These are phyloP conservation scores for Euclidia mi DNA, from an alignment of 2,888 invertebrate species.

Conservation along the genomic window DNA sequence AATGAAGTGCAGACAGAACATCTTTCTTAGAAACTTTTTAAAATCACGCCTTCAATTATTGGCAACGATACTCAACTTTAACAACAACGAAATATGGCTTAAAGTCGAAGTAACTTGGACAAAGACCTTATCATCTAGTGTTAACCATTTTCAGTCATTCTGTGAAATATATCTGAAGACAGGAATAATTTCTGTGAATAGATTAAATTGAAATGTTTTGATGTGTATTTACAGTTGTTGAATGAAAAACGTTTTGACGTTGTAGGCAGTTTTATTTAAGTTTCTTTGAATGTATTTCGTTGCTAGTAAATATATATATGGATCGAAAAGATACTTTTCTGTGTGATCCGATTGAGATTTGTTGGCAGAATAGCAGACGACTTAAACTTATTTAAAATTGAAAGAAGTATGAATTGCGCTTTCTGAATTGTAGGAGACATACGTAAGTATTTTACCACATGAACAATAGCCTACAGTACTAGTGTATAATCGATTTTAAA, in stretches of 20 bases:
- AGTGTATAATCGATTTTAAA: too few relatives aligned
- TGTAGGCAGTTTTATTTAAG: neutral
- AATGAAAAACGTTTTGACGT: conserved; percentile 29
- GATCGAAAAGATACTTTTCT: too few relatives aligned
- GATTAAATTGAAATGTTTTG: conserved; percentile 24
- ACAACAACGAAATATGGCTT: neutral
- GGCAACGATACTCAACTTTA: conserved; percentile 7
- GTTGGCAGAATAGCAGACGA: too few relatives aligned
- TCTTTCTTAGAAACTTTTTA: conserved; percentile 46
- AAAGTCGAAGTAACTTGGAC: conserved; percentile 3
- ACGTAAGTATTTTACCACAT: too few relatives aligned
- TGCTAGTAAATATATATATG: too few relatives aligned
- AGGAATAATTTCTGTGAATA: conserved; percentile 40
- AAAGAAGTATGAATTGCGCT: too few relatives aligned
- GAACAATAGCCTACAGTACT: too few relatives aligned
- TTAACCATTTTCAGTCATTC: conserved; percentile 40
- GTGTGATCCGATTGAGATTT: too few relatives aligned
- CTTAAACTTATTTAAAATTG: too few relatives aligned
- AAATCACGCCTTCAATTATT: neutral
- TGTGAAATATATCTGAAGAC: conserved; percentile 42
- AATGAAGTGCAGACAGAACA: conserved; percentile 13
- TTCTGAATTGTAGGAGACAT: too few relatives aligned
- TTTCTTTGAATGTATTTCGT: too few relatives aligned
- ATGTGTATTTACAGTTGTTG: conserved; percentile 1
- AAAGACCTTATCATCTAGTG: conserved; percentile 33